Conservation (phyloP, 2,113 vertebrate species). For the Odobenus rosmarus region DNA sequence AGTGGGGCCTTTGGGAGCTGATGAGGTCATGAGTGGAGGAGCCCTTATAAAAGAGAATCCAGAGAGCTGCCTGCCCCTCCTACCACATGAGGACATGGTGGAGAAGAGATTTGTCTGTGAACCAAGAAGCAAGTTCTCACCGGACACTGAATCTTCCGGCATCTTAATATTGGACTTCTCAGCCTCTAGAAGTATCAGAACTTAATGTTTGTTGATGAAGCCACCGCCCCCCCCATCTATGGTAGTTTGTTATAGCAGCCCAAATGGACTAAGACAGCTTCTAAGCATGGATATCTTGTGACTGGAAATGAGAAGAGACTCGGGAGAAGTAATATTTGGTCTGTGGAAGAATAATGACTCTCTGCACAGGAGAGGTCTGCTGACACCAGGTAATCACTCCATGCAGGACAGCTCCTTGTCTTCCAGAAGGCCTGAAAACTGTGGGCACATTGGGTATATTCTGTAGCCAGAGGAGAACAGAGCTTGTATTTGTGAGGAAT, state of each 20-base stretch:
- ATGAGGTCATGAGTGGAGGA: not conserved
- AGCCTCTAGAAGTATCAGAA: not conserved
- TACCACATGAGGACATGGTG: not conserved
- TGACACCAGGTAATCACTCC: not conserved
- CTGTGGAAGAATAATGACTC: not conserved
- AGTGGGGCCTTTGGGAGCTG: not conserved
- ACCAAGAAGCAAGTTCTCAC: not conserved
- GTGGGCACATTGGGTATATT: not conserved
- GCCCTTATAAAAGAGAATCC: not conserved
- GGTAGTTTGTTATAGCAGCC: not conserved
- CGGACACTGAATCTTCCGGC: not conserved
- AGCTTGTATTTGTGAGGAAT: constrained; percentile 2
- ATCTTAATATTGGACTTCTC: not conserved
- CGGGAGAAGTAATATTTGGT: not conserved
- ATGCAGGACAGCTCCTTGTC: not conserved
- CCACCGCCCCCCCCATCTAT: not conserved
- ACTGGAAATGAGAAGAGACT: not conserved
- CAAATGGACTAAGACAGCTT: not conserved
- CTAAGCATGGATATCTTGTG: not conserved
- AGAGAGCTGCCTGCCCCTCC: not conserved
- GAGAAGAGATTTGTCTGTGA: not conserved
- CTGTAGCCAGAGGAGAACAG: not conserved
- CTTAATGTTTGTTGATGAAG: not conserved
- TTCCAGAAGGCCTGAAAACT: not conserved
- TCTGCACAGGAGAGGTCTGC: not conserved